Conservation (phyloP, 2,797 vertebrate genomes). For the Brotula barbata region DNA sequence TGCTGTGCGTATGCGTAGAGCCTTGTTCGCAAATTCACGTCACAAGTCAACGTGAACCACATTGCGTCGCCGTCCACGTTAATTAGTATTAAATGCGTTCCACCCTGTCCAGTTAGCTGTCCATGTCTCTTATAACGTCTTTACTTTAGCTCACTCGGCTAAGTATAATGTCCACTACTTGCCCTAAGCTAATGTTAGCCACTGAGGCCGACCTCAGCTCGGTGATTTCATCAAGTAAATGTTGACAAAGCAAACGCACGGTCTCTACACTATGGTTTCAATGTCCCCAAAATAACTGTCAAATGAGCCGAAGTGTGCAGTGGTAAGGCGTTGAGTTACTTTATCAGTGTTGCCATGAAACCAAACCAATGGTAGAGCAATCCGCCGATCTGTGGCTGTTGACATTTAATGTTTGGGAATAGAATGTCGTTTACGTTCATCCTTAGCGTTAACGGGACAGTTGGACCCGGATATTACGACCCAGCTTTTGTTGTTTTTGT, state of each 20-base stretch:
- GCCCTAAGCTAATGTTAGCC: conserved; percentile 64
- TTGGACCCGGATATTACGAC: no score
- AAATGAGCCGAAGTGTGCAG: background rate
- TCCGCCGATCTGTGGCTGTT: conserved; percentile 32
- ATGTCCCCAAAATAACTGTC: background rate
- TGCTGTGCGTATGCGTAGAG: conserved; percentile 58
- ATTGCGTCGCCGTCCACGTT: background rate
- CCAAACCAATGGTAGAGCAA: conserved; percentile 3
- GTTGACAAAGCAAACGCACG: background rate
- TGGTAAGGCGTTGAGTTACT: conserved; percentile 7
- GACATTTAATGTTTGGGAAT: background rate
- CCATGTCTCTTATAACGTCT: conserved; percentile 21
- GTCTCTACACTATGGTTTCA: background rate
- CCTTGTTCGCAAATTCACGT: conserved; percentile 7
- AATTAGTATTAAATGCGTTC: conserved; percentile 7
- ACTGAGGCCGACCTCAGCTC: conserved; percentile 55
- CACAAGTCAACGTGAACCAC: conserved; percentile 2
- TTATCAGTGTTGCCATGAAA: conserved; percentile 23
- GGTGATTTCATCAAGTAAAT: conserved; percentile 22
- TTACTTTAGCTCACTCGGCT: conserved; percentile 61
- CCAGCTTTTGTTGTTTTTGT: no score
- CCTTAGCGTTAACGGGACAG: no score
- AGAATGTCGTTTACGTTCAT: no score
- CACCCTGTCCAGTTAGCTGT: conserved; percentile 20
- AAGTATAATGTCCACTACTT: conserved; percentile 55